Conservation (phyloP, 2,113 vertebrate genomes). For the Epinephelus moara region DNA sequence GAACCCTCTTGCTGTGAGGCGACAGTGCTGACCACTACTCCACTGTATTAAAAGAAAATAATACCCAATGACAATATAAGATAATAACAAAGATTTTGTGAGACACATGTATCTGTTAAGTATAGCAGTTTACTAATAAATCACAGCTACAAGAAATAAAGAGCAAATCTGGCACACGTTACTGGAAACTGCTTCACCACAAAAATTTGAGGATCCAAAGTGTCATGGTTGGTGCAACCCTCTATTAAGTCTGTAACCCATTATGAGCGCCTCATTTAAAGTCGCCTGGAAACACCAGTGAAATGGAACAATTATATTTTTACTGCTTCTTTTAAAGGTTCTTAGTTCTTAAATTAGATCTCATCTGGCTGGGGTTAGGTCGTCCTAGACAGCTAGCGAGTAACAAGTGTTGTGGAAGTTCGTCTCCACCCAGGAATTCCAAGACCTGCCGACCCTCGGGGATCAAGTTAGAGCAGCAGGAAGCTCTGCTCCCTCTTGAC, state of each 20-base stretch:
- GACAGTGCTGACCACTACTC: no score
- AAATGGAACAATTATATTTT: slow-evolving; percentile 13
- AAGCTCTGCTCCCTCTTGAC: slow-evolving; percentile 15
- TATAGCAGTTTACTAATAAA: neutral
- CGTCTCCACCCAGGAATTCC: slow-evolving; percentile 70
- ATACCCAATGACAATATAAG: no score
- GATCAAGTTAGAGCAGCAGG: slow-evolving; percentile 32
- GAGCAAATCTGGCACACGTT: neutral
- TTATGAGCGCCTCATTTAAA: slow-evolving; percentile 1
- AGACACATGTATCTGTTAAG: neutral
- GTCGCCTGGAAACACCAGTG: neutral
- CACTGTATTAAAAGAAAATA: no score
- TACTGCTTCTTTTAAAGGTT: slow-evolving; percentile 17
- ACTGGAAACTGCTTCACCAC: neutral
- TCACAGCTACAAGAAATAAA: neutral
- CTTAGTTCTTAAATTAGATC: slow-evolving; percentile 42
- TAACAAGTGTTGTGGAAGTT: slow-evolving; percentile 62
- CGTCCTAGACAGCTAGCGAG: slow-evolving; percentile 4
- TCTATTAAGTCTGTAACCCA: slow-evolving; percentile 4
- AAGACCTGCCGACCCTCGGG: slow-evolving; percentile 39
- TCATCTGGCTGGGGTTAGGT: neutral
- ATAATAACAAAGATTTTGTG: no score
- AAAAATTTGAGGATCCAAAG: neutral
- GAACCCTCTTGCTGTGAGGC: no score
- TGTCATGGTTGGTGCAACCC: neutral